Base-by-base conservation (phyloP, 2,113 vertebrate species). In the Pseudorhombus dupliciocellatus region DNA sequence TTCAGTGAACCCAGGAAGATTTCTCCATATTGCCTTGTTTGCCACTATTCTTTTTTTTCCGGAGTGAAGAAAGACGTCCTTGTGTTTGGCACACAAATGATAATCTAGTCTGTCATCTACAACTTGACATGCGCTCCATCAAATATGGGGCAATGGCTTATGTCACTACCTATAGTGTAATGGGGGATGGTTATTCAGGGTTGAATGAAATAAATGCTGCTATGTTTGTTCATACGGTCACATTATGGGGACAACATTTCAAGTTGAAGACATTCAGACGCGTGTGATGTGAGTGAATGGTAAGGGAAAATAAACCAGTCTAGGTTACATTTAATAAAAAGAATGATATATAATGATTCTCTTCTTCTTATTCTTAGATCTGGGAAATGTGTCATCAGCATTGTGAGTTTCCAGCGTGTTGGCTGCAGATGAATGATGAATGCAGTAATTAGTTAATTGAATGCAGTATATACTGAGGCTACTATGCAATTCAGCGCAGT, bases 401-500 rank as follows among this genome's bases (percentile, higher is more conserved):
- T 72, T 61, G 34, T 63, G 53, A 61, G 26, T 15, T 4, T 50
- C 8, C 48, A 55, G 34, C 48, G 40, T 34, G 59, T 68, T 51
- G 57, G 59, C 72, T 65, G 70, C 75, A 81, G 50, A 8, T 42
- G 31, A 21, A 52, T 56, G 75, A 76, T 61, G 50, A 81, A 51
- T 79, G 52, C 48, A 70, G 66, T 79, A 80, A 90, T 88, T 82
- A 86, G 78, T 60, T 84, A 83, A 91, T 79, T 87, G 81, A 89
- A 79, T 87, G 84, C 83, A 81, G 84, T n/a, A 56, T 74, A 69
- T 52, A 46, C 53, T 64, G 71, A 54, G 71, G 79, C 81, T 25
- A 24, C 59, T 56, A 71, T 52, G 20, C 61, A 53, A 26, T 64
- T 71, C 25, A 57, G 66, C 25, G 14, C 66, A 71, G 34, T 79